These are phyloP conservation scores for human DNA, from an alignment of 2,113 vertebrate species.

Conservation along the genomic window DNA sequence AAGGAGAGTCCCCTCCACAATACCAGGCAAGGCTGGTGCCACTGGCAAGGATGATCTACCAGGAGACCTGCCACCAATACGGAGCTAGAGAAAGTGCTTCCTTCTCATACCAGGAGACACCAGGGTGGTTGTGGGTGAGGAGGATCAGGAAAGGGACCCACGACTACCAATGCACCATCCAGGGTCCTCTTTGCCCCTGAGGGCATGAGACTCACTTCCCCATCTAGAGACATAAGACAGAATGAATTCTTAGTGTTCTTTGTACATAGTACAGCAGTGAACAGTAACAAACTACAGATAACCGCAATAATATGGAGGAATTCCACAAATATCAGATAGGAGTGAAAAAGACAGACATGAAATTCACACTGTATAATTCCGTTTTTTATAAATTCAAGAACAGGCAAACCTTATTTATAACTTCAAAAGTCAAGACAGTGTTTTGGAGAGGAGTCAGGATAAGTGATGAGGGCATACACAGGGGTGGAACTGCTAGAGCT, in stretches of 20 bases:
- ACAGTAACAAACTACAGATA: background rate
- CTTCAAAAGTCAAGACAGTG: background rate
- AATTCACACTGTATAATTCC: background rate
- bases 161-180: no score
- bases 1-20: background rate
- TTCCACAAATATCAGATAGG: background rate
- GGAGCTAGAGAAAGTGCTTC: background rate
- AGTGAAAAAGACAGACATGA: background rate
- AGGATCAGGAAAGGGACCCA: background rate
- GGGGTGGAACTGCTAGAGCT: rapidly evolving
- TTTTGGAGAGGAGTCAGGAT: background rate
- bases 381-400: background rate
- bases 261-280: background rate
- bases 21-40: no score
- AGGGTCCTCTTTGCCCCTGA: background rate
- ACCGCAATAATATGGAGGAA: background rate
- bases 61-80: background rate
- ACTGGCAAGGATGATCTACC: no score
- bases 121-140: background rate
- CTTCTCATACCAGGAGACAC: no score
- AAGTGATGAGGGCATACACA: background rate
- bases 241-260: background rate
- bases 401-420: background rate
- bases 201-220: background rate
- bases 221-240: background rate